Evolutionary conservation across 1,140 invertebrate species (phyloP).

Genomic region (Tetramorium alpestre): DNA sequence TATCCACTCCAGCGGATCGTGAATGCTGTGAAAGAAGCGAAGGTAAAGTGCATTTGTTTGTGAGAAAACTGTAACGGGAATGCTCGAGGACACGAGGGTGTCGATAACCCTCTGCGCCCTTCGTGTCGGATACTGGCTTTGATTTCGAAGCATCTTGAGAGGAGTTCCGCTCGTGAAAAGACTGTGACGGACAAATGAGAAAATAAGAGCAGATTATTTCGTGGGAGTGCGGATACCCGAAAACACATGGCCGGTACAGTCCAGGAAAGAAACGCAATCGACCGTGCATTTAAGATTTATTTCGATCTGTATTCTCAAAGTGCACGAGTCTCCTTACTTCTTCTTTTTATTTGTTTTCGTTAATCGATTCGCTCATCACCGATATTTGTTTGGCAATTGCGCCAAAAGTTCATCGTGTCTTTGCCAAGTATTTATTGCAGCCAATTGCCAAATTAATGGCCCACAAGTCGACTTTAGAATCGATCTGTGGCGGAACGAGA

Average conservation of each 20-base stretch:
- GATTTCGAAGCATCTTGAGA: constrained; percentile 32
- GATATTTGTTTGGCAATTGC: constrained; percentile 60
- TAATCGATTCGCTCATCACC: neutral
- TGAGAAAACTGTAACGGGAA: constrained; percentile 4
- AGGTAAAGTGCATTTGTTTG: neutral
- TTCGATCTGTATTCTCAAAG: neutral
- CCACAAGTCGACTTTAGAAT: constrained; percentile 64
- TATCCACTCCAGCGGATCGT: neutral
- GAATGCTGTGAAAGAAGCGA: neutral
- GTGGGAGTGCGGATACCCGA: constrained; percentile 55
- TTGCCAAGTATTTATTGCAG: constrained; percentile 71
- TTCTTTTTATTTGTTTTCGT: neutral
- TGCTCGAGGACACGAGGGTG: neutral
- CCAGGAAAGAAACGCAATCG: constrained; percentile 49
- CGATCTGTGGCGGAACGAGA: constrained; percentile 30
- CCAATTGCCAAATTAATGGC: constrained; percentile 71
- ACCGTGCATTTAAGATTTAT: neutral
- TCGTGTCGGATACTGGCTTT: neutral
- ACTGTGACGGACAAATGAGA: constrained; percentile 45
- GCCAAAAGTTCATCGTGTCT: constrained; percentile 54
- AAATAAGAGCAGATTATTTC: constrained; percentile 58
- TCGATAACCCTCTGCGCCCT: constrained; percentile 26
- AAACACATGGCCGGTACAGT: constrained; percentile 74
- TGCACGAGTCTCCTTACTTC: too few relatives aligned
- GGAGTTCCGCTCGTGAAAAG: constrained; percentile 21